Evolutionary conservation across 2,888 invertebrate genomes (phyloP).

Genomic region (Calameuta idolon): DNA sequence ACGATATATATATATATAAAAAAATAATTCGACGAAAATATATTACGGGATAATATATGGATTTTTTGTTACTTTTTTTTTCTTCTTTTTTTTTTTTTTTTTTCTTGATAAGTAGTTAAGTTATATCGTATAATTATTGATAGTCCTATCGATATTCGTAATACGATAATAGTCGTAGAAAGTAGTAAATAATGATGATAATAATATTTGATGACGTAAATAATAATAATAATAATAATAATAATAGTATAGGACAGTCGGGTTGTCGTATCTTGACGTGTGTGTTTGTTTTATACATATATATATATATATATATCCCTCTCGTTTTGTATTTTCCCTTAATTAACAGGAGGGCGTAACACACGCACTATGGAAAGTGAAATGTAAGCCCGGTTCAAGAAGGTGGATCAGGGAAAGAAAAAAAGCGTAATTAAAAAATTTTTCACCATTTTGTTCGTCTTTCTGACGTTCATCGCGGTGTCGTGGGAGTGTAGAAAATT

Average conservation of each 20-base stretch:
- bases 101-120: constrained; percentile 8
- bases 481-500: neutral
- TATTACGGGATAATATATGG: constrained; percentile 45
- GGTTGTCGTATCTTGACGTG: constrained; percentile 29
- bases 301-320: constrained; percentile 13
- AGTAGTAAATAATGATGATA: constrained; percentile 29
- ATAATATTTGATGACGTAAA: constrained; percentile 16
- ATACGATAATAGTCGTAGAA: constrained; percentile 34
- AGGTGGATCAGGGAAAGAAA: neutral
- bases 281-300: constrained; percentile 32
- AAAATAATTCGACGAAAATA: constrained; percentile 42
- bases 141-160: constrained; percentile 28
- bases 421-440: constrained; percentile 16
- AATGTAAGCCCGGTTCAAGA: neutral
- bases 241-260: constrained; percentile 36
- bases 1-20: constrained; percentile 35
- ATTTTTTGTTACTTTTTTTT: constrained; percentile 20
- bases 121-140: constrained; percentile 7
- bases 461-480: neutral
- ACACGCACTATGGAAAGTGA: too few species aligned
- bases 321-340: neutral
- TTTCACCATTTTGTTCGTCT: neutral
- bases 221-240: constrained; percentile 22
- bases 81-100: neutral
- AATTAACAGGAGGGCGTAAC: too few species aligned